These are phyloP conservation scores for Sthenelais limicola DNA, from an alignment of 2,888 invertebrate genomes.

Conservation along the genomic window DNA sequence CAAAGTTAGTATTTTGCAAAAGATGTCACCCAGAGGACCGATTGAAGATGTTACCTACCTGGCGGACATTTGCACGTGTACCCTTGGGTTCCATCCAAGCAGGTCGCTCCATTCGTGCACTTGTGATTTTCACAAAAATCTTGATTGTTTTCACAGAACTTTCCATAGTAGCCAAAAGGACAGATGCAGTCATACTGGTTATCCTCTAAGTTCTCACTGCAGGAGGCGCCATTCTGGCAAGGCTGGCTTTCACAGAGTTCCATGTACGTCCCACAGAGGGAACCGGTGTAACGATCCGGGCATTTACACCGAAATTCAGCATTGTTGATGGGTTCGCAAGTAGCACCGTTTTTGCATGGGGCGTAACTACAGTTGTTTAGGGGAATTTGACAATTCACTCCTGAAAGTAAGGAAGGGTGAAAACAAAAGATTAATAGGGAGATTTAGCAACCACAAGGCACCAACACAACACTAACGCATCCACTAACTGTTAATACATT, in stretches of 20 bases:
- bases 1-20: no score
- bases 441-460: background rate
- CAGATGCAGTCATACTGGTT: slow-evolving; percentile 13
- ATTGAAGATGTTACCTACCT: slow-evolving; percentile 6
- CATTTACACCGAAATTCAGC: slow-evolving; percentile 3
- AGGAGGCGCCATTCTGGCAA: slow-evolving; percentile 15
- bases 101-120: slow-evolving; percentile 8
- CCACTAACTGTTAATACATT: no score
- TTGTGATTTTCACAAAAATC: slow-evolving; percentile 8
- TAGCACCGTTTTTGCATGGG: slow-evolving; percentile 7
- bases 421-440: background rate
- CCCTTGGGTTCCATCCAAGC: slow-evolving; percentile 7
- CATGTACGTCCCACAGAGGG: background rate
- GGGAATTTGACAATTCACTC: slow-evolving; percentile 23
- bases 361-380: slow-evolving; percentile 33
- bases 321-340: background rate
- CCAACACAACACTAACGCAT: no score
- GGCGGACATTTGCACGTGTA: slow-evolving; percentile 27
- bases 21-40: no score
- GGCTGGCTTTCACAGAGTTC: background rate
- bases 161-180: background rate
- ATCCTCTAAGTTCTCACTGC: background rate
- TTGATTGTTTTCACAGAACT: slow-evolving; percentile 2
- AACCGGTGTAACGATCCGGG: slow-evolving; percentile 9
- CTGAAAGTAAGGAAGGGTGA: background rate